A percentile compares a stretch with the other conserved stretches of the same genome.
phyloP scores from a whole-genome alignment of 2,888 invertebrate species.

The Sinodicranocentrus sp. region DNA sequence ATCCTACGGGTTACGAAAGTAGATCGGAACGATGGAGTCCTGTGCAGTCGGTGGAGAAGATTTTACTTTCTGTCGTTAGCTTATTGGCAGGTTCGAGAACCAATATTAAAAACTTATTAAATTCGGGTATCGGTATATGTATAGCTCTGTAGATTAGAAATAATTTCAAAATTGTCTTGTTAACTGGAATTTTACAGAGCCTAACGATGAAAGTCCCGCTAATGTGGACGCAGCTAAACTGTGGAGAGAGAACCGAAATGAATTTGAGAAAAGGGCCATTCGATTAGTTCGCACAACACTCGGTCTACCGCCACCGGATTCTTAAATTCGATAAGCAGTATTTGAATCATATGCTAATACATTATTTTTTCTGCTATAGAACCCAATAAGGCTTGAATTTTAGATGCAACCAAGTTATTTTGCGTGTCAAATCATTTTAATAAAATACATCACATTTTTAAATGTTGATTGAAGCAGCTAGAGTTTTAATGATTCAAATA shows the following conservation, averaged over 20 bases:
- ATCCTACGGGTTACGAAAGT: constrained; percentile 99
- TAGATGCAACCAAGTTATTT: too few relatives aligned
- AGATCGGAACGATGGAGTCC: constrained; percentile 99
- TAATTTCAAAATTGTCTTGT: background rate
- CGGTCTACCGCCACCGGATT: constrained; percentile 82
- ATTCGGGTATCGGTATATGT: too few relatives aligned
- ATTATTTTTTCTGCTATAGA: too few relatives aligned
- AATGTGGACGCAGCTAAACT: constrained; percentile 99
- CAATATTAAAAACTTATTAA: background rate
- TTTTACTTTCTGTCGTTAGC: constrained; percentile 97
- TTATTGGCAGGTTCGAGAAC: constrained; percentile 90
- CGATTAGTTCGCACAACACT: constrained; percentile 94
- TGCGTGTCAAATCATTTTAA: too few relatives aligned
- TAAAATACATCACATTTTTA: too few relatives aligned
- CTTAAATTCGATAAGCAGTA: too few relatives aligned
- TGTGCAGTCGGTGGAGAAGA: constrained; percentile 99
- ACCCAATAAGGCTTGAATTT: too few relatives aligned
- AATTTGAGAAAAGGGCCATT: constrained; percentile 96
- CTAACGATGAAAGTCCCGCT: constrained; percentile 99
- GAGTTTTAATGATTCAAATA: too few relatives aligned
- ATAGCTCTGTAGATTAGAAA: background rate
- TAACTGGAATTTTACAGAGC: constrained; percentile 86
- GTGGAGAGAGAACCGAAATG: constrained; percentile 97
- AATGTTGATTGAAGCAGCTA: too few relatives aligned
- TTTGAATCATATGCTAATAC: too few relatives aligned